Percentiles rank a stretch among this genome's conserved stretches.
phyloP scores from a whole-genome alignment of 1,140 invertebrate genomes.

The Diorhabda sublineata region DNA sequence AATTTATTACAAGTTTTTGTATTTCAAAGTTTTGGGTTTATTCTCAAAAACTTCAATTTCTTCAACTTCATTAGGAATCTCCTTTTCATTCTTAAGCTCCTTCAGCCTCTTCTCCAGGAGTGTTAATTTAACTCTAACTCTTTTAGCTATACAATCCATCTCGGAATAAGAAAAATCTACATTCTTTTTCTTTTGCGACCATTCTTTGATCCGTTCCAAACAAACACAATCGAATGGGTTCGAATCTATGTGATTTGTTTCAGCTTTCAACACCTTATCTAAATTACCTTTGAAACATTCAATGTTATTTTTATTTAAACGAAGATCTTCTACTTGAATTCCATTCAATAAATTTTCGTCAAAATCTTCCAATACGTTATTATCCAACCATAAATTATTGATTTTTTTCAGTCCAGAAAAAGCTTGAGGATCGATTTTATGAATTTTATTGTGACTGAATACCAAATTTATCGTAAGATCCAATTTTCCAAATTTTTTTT shows the following conservation, averaged over 20 bases:
- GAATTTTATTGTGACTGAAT: constrained; percentile 32
- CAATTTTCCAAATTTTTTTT: constrained; percentile 20
- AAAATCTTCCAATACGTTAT: constrained; percentile 24
- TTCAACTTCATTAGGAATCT: neutral
- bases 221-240: constrained; percentile 31
- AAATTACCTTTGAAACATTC: constrained; percentile 26
- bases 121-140: constrained; percentile 20
- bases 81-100: constrained; percentile 11
- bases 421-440: constrained; percentile 24
- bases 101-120: constrained; percentile 20
- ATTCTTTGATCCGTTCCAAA: constrained; percentile 25
- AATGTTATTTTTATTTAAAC: constrained; percentile 27
- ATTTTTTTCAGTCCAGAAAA: constrained; percentile 26
- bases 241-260: constrained; percentile 24
- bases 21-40: neutral
- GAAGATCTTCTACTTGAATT: constrained; percentile 22
- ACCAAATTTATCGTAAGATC: constrained; percentile 23
- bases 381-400: constrained; percentile 30
- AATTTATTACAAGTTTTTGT: no score
- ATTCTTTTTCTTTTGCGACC: constrained; percentile 27
- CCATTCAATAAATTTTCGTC: constrained; percentile 19
- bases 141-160: constrained; percentile 20
- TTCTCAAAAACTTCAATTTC: neutral
- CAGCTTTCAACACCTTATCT: constrained; percentile 23
- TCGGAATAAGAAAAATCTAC: constrained; percentile 17